Conservation (phyloP, 1,140 invertebrate species). For the Caenorhabditis brenneri region DNA sequence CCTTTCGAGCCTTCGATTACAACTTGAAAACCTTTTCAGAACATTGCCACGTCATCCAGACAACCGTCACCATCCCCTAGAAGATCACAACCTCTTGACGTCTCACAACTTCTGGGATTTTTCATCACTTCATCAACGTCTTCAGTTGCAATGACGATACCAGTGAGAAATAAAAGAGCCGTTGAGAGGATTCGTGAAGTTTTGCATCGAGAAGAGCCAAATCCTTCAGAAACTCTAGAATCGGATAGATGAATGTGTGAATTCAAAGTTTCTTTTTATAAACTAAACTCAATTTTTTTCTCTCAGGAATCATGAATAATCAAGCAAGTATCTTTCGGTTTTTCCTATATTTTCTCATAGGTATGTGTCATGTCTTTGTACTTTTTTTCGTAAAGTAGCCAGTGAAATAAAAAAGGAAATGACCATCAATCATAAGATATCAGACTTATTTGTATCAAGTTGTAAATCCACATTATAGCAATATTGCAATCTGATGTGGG, state of each 20-base stretch:
- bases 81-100: neutral
- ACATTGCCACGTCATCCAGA: neutral
- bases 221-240: neutral
- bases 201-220: neutral
- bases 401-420: neutral
- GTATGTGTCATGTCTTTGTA: neutral
- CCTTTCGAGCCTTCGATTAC: neutral
- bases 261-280: neutral
- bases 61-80: neutral
- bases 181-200: neutral
- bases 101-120: conserved; percentile 9
- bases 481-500: neutral
- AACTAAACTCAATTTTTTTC: neutral
- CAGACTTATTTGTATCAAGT: neutral
- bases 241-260: neutral
- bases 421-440: conserved; percentile 3
- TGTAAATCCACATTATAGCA: neutral
- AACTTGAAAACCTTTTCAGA: neutral
- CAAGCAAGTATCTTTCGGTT: neutral
- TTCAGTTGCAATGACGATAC: neutral
- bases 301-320: neutral
- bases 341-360: neutral
- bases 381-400: too few species aligned
- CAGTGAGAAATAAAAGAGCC: neutral
- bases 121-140: neutral